A percentile compares a stretch with the other conserved stretches of the same genome.
Evolutionary conservation across 2,888 invertebrate genomes (phyloP).

Genomic region (Drosophila infuscata): DNA sequence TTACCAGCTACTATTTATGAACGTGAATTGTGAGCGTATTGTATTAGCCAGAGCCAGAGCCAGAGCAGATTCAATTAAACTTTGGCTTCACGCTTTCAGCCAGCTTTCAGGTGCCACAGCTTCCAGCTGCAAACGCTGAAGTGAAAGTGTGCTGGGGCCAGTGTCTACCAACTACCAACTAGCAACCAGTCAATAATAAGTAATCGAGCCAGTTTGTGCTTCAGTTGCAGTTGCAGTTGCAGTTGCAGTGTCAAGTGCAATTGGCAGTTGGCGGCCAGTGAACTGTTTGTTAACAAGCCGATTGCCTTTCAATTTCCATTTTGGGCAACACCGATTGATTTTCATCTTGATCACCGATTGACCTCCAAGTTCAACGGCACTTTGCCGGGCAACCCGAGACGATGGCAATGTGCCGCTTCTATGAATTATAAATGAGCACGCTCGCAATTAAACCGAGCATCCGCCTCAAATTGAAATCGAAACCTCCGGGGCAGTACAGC

Average conservation of each 20-base stretch:
- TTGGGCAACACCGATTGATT: conserved; percentile 55
- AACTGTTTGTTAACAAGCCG: conserved; percentile 53
- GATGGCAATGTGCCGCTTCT: conserved; percentile 34
- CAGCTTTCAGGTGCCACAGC: not conserved
- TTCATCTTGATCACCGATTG: conserved; percentile 38
- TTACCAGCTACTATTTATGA: conserved; percentile 33
- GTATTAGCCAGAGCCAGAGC: conserved; percentile 17
- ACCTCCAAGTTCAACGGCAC: conserved; percentile 70
- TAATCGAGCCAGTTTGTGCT: conserved; percentile 41
- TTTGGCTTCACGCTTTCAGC: conserved; percentile 76
- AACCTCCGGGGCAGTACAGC: conserved; percentile 51
- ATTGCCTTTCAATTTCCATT: conserved; percentile 57
- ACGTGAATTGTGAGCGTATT: conserved; percentile 34
- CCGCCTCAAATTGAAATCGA: conserved; percentile 81
- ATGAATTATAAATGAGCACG: conserved; percentile 63
- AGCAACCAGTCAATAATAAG: conserved; percentile 21
- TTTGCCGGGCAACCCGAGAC: conserved; percentile 51
- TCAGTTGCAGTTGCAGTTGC: conserved; percentile 28
- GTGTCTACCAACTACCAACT: conserved; percentile 1
- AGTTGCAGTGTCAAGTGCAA: conserved; percentile 70
- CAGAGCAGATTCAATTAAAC: conserved; percentile 72
- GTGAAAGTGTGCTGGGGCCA: conserved; percentile 58
- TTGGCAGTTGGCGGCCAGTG: conserved; percentile 55
- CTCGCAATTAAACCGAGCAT: conserved; percentile 73
- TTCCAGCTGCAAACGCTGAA: conserved; percentile 28